Base-by-base conservation (phyloP, 2,888 invertebrate species). In the Melikaiella ostensackeni region DNA sequence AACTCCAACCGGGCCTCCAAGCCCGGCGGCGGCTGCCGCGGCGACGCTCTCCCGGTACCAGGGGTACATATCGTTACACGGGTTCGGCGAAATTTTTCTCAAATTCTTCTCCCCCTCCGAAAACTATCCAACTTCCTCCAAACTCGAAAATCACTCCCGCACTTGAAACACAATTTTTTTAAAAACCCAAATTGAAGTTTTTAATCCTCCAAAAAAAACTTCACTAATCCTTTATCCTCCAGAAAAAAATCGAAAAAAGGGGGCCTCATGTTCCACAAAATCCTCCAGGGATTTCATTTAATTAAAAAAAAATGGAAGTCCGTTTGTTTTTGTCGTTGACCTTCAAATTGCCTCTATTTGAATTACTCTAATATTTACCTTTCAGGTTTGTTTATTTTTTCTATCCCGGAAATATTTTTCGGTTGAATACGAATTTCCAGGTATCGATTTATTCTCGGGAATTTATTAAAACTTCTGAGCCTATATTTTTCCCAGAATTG, bases 41-140 rank as follows among this genome's bases (percentile, higher is more conserved):
- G 91, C 91, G 81, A 94, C 92, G 84, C 92, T 91, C 83, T 92
- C 94, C 85, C 94, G 92, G 88, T 94, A 94, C 94, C 94, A 94
- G 84, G 94, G 94, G 92, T 94, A 94, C 94, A 94, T 94, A 27
- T 70, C 70, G 77, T 76, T 83, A 78, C 80, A 66, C 80, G 81
- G 79, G 70, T 75, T 84, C 75, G 85, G 84, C 80, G 84, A 83
- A 84, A 85, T 85, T 80, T 82, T 85, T 50, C 76, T 59, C 77
- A 70, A 79, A 80, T 82, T 75, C 50, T 74, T 76, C 77, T 64
- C 35, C 27, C 30, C 50, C 46, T 63, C 64, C 61, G 76, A 64
- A 19, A 57, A 57, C 5, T 55, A 24, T 76, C 64, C 62, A 59
- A 30, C 46, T 63, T 16, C 42, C 55, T 75, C 66, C 75, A 75